These are phyloP conservation scores for Saturnia pavonia DNA, from an alignment of 2,888 invertebrate genomes.

Conservation along the genomic window DNA sequence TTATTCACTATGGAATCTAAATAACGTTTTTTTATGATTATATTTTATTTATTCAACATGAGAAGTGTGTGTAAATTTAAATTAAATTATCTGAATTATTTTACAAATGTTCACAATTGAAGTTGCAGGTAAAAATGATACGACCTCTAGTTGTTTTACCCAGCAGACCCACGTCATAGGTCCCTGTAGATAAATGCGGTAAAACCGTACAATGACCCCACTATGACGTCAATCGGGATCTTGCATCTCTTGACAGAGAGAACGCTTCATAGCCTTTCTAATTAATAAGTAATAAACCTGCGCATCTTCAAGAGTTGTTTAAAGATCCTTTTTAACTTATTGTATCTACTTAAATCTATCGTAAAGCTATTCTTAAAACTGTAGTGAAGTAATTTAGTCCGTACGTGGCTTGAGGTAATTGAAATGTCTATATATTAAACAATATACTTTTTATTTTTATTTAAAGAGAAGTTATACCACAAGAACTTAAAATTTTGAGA, in stretches of 20 bases:
- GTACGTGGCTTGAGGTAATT: not conserved
- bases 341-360: not conserved
- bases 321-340: not conserved
- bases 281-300: not conserved
- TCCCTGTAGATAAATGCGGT: constrained; percentile 38
- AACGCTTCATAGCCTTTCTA: constrained; percentile 1
- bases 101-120: not conserved
- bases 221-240: constrained; percentile 56
- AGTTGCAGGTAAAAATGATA: not conserved
- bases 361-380: too few relatives aligned
- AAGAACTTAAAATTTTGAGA: not conserved
- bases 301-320: not conserved
- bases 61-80: too few relatives aligned
- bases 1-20: too few relatives aligned
- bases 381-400: not conserved
- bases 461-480: not conserved
- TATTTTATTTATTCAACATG: too few relatives aligned
- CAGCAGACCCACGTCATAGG: not conserved
- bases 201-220: constrained; percentile 47
- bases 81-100: too few relatives aligned
- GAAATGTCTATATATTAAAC: not conserved
- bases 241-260: constrained; percentile 38
- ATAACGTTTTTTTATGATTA: too few relatives aligned
- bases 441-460: not conserved
- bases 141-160: not conserved